A percentile compares a stretch with the other conserved stretches of the same genome.
phyloP scores from a whole-genome alignment of 1,140 invertebrate genomes.

The Drosophila ercepeae region DNA sequence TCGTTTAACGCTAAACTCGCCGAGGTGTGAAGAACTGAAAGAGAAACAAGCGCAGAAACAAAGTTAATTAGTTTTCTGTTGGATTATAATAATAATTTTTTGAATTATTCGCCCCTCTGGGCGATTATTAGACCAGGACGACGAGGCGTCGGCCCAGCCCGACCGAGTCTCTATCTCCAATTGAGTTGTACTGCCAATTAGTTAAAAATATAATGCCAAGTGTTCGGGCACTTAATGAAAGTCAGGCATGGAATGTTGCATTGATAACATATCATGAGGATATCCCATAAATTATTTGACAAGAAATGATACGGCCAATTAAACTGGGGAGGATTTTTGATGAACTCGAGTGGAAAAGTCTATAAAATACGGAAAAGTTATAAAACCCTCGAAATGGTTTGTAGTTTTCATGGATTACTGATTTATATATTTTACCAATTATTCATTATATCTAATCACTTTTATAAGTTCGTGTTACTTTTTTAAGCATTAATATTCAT shows the following conservation, averaged over 20 bases:
- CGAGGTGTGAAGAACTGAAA: constrained; percentile 98
- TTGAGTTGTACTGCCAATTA: constrained; percentile 73
- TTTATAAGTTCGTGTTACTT: not conserved
- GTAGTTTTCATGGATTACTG: not conserved
- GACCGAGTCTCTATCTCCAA: constrained; percentile 44
- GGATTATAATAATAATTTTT: constrained; percentile 41
- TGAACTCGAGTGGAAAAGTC: constrained; percentile 5
- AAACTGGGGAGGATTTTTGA: constrained; percentile 7
- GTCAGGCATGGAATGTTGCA: constrained; percentile 13
- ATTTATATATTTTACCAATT: not conserved
- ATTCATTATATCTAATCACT: not conserved
- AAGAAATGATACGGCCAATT: constrained; percentile 33
- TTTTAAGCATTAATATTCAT: no score
- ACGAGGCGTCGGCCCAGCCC: constrained; percentile 16
- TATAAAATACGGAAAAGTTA: constrained; percentile 8
- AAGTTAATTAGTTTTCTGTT: constrained; percentile 61
- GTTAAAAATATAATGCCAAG: constrained; percentile 26
- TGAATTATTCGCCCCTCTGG: not conserved
- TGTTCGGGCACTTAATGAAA: constrained; percentile 8
- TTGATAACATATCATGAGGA: constrained; percentile 36
- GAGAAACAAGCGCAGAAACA: constrained; percentile 34
- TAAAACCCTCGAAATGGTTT: not conserved
- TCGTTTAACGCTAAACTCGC: constrained; percentile 98
- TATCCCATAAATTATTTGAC: constrained; percentile 47
- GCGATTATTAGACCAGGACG: constrained; percentile 60